Base-by-base conservation (phyloP, 2,888 invertebrate genomes). In the Synergus itoensis region DNA sequence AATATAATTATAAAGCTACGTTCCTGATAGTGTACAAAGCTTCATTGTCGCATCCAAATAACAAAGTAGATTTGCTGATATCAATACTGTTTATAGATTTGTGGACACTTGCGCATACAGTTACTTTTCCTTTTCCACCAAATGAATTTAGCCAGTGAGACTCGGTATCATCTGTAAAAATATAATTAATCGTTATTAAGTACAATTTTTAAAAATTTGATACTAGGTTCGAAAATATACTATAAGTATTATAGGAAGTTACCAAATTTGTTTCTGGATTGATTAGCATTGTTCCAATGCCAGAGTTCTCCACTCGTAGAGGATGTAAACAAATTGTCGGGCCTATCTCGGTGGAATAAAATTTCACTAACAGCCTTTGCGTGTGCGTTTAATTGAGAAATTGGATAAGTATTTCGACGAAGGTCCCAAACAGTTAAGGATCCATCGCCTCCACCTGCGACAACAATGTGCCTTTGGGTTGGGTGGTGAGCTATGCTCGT, bases 381-480 rank as follows among this genome's bases (percentile, higher is more conserved):
- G 90, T 97, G 96, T 69, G 97, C 98, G 79, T 95, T 96, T 1
- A 98, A 93, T 83, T 97, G 94, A 0, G 97, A 96, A 14, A 97
- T 95, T 0, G 98, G 98, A 89, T 95, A 97, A 4, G 95, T 95
- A 80, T 97, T 96, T 87, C 97, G 96, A 40, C 98, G 94, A 83
- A 98, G 93, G 92, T 98, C 98, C 98, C 98, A 98, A 1, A 98
- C 95, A 0, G 97, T 97, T 43, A 98, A 92, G 0, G 96, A 95
- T 0, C 98, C 98, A 84, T 97, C 97, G 88, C 97, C 97, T 81
- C 96, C 96, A 45, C 98, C 98, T 1, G 97, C 97, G 0, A 98
- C 93, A 18, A 96, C 93, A 48, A 98, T 95, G 90, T 98, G 98
- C 0, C 96, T 95, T 88, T 98, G 98, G 14, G 97, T 97, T 0